Conservation (phyloP, 2,797 vertebrate genomes). For the Enteromius anoplus region DNA sequence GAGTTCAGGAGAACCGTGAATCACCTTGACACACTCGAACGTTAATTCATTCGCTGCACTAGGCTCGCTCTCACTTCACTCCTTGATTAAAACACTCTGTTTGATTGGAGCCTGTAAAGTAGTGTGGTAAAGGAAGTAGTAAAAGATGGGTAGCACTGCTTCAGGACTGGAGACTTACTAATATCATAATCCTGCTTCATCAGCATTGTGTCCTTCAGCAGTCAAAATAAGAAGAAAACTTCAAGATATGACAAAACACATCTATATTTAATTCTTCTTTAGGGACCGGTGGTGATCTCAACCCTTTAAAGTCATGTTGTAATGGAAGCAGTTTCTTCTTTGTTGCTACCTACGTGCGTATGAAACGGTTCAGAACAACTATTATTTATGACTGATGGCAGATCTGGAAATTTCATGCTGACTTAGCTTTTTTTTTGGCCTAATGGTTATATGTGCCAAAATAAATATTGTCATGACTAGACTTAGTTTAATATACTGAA, state of each 20-base stretch:
- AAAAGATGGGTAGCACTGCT: not conserved
- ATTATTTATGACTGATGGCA: not conserved
- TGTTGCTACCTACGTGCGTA: not conserved
- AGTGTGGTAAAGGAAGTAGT: slow-evolving; percentile 30
- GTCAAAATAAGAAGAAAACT: not conserved
- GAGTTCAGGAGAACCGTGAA: slow-evolving; percentile 35
- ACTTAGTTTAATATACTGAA: not conserved
- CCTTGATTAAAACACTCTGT: slow-evolving; percentile 41
- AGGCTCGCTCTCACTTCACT: not conserved
- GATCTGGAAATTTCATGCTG: not conserved
- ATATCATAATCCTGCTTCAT: too few relatives aligned
- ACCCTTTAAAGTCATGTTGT: not conserved
- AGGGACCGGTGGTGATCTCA: not conserved
- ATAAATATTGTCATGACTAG: not conserved
- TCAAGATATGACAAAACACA: not conserved
- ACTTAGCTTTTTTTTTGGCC: not conserved
- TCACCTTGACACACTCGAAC: slow-evolving; percentile 48
- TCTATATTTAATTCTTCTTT: not conserved
- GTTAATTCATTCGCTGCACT: slow-evolving; percentile 10
- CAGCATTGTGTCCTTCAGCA: slow-evolving; percentile 4
- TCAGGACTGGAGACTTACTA: not conserved
- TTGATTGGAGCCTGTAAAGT: slow-evolving; percentile 18
- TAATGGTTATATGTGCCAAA: not conserved
- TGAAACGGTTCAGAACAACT: not conserved
- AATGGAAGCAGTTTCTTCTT: not conserved